phyloP scores from a whole-genome alignment of 1,140 invertebrate genomes.

The Neomicropteryx cornuta region DNA sequence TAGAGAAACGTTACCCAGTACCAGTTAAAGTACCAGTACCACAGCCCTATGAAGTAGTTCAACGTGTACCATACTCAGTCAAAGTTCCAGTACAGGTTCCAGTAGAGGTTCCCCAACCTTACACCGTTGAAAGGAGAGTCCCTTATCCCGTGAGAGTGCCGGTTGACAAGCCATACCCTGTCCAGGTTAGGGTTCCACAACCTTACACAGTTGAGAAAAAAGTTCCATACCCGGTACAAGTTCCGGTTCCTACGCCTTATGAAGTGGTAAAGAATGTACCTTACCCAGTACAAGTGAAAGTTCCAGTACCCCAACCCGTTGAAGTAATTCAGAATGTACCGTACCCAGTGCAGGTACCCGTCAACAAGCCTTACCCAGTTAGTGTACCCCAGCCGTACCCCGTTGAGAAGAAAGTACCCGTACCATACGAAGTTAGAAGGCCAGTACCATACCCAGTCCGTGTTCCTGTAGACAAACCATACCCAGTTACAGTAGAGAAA shows the following conservation, averaged over 20 bases:
- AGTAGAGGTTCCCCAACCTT: conserved; percentile 46
- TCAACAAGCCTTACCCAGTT: conserved; percentile 49
- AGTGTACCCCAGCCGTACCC: conserved; percentile 49
- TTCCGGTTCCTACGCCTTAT: conserved; percentile 49
- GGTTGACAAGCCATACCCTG: conserved; percentile 51
- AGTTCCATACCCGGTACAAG: conserved; percentile 50
- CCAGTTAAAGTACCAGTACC: conserved; percentile 50
- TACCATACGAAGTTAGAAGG: conserved; percentile 43
- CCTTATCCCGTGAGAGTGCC: conserved; percentile 54
- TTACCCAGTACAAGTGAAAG: conserved; percentile 47
- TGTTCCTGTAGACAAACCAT: conserved; percentile 42
- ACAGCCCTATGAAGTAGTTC: conserved; percentile 50
- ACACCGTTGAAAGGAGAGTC: conserved; percentile 46
- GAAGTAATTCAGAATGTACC: conserved; percentile 42
- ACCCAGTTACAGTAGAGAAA: conserved; percentile 40
- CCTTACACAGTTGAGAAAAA: conserved; percentile 58
- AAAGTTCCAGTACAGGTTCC: conserved; percentile 54
- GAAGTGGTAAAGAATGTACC: conserved; percentile 52
- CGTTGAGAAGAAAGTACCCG: conserved; percentile 45
- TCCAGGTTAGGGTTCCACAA: conserved; percentile 51
- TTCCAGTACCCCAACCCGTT: conserved; percentile 46
- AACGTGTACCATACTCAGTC: conserved; percentile 44
- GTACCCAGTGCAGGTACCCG: conserved; percentile 41
- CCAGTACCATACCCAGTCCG: conserved; percentile 49
- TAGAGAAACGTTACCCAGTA: conserved; percentile 50